Conservation (phyloP, 1,140 invertebrate species). For the Pseudomyrmex dendroicus region DNA sequence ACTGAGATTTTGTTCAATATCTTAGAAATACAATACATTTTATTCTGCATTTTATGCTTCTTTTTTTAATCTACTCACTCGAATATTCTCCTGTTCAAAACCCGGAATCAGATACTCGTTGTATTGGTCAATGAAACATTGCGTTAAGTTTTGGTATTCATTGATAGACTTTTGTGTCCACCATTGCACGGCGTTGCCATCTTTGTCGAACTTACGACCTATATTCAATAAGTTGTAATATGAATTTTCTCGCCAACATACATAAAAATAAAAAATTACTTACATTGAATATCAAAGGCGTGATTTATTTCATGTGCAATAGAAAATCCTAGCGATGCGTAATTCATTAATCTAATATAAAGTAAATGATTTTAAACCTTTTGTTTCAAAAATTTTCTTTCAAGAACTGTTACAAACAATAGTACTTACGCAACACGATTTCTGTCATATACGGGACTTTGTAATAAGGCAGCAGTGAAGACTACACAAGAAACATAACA, state of each 20-base stretch:
- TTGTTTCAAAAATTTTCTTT: too few relatives aligned
- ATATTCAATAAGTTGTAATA: not conserved
- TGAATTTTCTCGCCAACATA: too few relatives aligned
- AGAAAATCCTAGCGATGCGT: not conserved
- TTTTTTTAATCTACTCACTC: not conserved
- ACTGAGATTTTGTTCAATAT: too few relatives aligned
- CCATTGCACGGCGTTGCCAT: not conserved
- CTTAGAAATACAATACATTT: too few relatives aligned
- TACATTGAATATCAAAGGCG: not conserved
- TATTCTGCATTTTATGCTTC: too few relatives aligned
- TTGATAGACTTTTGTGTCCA: not conserved
- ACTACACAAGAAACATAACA: not conserved
- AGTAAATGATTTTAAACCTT: not conserved
- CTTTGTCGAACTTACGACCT: conserved; percentile 33
- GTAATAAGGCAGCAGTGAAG: conserved; percentile 10
- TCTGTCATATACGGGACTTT: conserved; percentile 3
- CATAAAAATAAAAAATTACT: not conserved
- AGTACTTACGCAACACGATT: conserved; percentile 17
- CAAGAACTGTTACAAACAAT: not conserved
- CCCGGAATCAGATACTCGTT: conserved; percentile 1
- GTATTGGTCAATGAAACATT: conserved; percentile 19
- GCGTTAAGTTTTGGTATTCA: not conserved
- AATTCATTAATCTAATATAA: not conserved
- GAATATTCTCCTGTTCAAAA: not conserved
- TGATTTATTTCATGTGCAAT: conserved; percentile 20